Base-by-base conservation (phyloP, 2,888 invertebrate genomes). In the Nasonovia ribisnigri region DNA sequence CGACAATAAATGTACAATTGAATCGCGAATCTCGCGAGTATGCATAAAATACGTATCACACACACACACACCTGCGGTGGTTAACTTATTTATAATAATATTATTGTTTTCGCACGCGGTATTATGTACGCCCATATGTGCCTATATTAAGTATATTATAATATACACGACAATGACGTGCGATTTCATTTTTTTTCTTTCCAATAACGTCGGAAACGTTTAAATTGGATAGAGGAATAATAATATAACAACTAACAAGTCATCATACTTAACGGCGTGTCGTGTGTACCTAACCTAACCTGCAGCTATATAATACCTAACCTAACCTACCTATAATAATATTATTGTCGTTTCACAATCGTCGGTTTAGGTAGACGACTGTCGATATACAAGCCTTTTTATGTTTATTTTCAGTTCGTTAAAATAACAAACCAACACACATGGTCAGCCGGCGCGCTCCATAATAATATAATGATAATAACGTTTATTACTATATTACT, bases 401-500 rank as follows among this genome's bases (percentile, higher is more conserved):
- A 42, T 46, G 43, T n/a, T 87, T 57, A 57, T 88, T 88, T 88
- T 88, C 42, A 88, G 88, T 88, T 88, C 88, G 88, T 88, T 88
- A 88, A 88, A 88, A 88, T 88, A 29, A 88, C 54, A 42, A 54
- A 57, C 88, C 16, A 20, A 90, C 90, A 90, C n/a, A 67, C 67
- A 67, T 90, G 90, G 90, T 67, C 90, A 90, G 67, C 90, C 46
- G 48, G 48, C 90, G n/a, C 43, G 42, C 29, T 67, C 90, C 46
- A 67, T 90, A 90, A 60, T 88, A 88, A 88, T 88, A 77, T 36
- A 77, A 77, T 67, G 26, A 57, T 60, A 60, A 77, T 77, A 77
- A 77, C 36, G 77, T 36, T 20, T n/a, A 67, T 16, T n/a, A n/a
- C 11, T 46, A 46, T 36, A 67, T 77, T 77, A 77, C 20, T 20